A percentile compares a stretch with the other conserved stretches of the same genome.
Evolutionary conservation across 2,113 vertebrate genomes (phyloP).

Genomic region (Nesogale talazaci): DNA sequence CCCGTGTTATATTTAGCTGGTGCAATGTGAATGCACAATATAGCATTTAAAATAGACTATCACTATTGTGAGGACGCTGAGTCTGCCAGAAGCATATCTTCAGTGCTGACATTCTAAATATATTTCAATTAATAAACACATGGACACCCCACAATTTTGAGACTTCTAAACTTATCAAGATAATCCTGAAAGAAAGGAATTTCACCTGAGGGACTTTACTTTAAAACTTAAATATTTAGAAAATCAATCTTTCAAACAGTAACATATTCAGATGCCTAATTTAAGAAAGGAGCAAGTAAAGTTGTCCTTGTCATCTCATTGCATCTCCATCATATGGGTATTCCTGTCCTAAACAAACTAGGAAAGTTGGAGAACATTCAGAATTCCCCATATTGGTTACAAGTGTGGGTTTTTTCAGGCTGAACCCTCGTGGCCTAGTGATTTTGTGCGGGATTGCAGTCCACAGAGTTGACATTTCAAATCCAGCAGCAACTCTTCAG

Average conservation of each 20-base stretch:
- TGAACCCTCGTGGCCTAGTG: too few species aligned
- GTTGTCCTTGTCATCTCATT: neutral
- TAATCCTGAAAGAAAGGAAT: neutral
- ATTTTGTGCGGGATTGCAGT: too few species aligned
- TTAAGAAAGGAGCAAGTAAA: constrained; percentile 47
- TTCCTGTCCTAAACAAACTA: neutral
- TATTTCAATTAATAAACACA: constrained; percentile 28
- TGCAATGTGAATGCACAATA: neutral
- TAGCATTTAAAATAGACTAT: constrained; percentile 54
- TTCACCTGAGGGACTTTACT: neutral
- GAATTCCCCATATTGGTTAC: neutral
- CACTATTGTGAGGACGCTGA: constrained; percentile 30
- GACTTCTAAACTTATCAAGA: neutral
- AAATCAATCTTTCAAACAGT: neutral
- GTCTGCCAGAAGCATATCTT: constrained; percentile 34
- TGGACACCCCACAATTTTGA: neutral
- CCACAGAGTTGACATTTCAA: too few species aligned
- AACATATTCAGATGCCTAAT: constrained; percentile 28
- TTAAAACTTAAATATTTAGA: neutral
- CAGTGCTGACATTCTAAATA: constrained; percentile 42
- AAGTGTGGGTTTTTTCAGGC: neutral
- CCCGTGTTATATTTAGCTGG: neutral
- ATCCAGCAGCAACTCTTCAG: too few species aligned
- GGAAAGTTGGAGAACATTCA: neutral
- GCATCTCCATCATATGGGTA: neutral